Base-by-base conservation (phyloP, 2,113 vertebrate genomes). In the Pangasianodon hypophthalmus region DNA sequence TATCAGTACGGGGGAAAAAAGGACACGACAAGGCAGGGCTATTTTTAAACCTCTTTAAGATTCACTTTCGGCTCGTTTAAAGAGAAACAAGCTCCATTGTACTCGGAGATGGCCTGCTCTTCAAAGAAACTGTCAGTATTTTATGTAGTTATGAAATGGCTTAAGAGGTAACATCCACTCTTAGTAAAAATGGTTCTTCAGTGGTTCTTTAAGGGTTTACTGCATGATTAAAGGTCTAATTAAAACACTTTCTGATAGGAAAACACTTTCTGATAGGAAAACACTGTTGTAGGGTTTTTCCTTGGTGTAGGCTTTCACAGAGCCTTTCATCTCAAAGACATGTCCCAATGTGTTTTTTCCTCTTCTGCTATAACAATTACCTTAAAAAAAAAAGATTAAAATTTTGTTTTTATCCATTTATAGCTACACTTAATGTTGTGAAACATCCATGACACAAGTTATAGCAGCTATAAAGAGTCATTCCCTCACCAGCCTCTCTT, bases 11-110 rank as follows among this genome's bases (percentile, higher is more conserved):
- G 56, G 85, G 83, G 75, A 71, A 46, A 87, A 80, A 89, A 89
- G 80, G 91, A 92, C 88, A 80, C 50, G n/a, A 92, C 88, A 60
- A 62, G 41, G 67, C 62, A 83, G 85, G 44, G 82, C 88, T 87
- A 85, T 90, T 90, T 82, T 92, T 87, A 92, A 88, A 50, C 80
- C 82, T 86, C 46, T 88, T 90, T 84, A 62, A 88, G 58, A 80
- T 88, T 90, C 80, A 83, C 41, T 84, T 82, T 87, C 60, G n/a
- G 84, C 85, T 37, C 1, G 58, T 80, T 86, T 64, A 67, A 80
- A 90, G 71, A 50, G 29, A 58, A 86, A 44, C 29, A 2, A 48
- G n/a, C 71, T 32, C 58, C 32, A 5, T 41, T 80, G n/a, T 41
- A 8, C 81, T 60, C 32, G 10, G 52, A 58, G 37, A 60, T 32